phyloP scores from a whole-genome alignment of 2,888 invertebrate species.

The Smittia aterrima region DNA sequence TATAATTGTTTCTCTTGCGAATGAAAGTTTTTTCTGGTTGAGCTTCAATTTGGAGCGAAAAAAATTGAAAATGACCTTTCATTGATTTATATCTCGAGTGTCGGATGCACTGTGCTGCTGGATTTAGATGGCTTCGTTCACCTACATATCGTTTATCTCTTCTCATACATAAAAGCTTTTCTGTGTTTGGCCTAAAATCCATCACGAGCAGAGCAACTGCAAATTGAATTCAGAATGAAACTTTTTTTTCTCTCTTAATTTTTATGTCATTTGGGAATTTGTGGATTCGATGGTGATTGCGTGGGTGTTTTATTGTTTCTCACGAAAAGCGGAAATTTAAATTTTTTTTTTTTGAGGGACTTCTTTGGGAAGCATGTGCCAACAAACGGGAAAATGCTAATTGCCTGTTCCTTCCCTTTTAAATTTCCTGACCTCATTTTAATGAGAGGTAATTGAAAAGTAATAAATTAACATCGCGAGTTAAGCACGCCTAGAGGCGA shows the following conservation, averaged over 20 bases:
- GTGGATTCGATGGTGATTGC: too few relatives aligned
- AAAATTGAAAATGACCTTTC: background rate
- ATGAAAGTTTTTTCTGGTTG: background rate
- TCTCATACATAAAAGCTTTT: background rate
- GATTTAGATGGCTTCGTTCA: conserved; percentile 25
- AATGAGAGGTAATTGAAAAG: background rate
- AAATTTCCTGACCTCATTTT: too few relatives aligned
- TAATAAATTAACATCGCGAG: too few relatives aligned
- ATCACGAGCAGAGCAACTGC: conserved; percentile 10
- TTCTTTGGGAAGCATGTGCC: too few relatives aligned
- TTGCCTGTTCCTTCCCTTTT: too few relatives aligned
- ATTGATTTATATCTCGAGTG: conserved; percentile 34
- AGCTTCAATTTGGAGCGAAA: background rate
- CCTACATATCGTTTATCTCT: background rate
- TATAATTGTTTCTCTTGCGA: conserved; percentile 25
- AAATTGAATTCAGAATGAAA: conserved; percentile 6
- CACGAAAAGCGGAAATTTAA: too few relatives aligned
- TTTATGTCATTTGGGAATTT: too few relatives aligned
- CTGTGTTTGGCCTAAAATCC: background rate
- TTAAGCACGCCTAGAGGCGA: too few relatives aligned
- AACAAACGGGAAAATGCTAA: too few relatives aligned
- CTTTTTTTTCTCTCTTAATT: too few relatives aligned
- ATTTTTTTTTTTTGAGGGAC: too few relatives aligned
- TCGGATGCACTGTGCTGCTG: conserved; percentile 30
- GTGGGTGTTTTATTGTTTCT: too few relatives aligned